Evolutionary conservation across 2,888 invertebrate genomes (phyloP).

Genomic region (Nasonia oneida): DNA sequence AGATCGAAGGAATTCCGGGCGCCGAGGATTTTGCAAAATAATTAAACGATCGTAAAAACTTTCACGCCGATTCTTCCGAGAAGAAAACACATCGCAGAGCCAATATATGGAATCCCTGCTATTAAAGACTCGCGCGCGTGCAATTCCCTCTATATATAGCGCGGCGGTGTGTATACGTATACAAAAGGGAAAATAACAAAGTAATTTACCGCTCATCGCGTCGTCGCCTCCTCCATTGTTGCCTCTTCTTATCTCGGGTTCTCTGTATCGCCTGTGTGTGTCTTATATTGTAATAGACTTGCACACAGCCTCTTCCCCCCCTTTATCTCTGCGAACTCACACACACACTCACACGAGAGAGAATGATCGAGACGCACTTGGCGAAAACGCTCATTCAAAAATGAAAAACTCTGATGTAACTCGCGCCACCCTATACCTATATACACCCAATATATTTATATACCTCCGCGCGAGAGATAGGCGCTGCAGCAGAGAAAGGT

Average conservation of each 20-base stretch:
- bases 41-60: slow-evolving; percentile 6
- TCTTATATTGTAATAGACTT: not conserved
- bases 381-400: not conserved
- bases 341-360: not conserved
- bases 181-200: slow-evolving; percentile 23
- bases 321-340: not conserved
- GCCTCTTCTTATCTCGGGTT: slow-evolving; percentile 48
- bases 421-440: not conserved
- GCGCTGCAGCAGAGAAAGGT: not conserved
- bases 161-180: not conserved
- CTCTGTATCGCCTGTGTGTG: not conserved
- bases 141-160: slow-evolving; percentile 21
- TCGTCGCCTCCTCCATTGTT: slow-evolving; percentile 49
- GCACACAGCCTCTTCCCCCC: slow-evolving; percentile 27
- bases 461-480: not conserved
- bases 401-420: not conserved
- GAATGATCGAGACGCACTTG: slow-evolving; percentile 35
- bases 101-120: slow-evolving; percentile 4
- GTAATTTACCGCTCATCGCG: slow-evolving; percentile 53
- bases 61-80: not conserved
- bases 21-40: not conserved
- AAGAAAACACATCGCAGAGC: not conserved
- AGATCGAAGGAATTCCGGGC: too few relatives aligned
- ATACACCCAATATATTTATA: not conserved
- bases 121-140: not conserved